Evolutionary conservation across 2,888 invertebrate species (phyloP), one percentile per base, ranked within the genome.

Genomic region (Mongoloraphidia duomilia): DNA sequence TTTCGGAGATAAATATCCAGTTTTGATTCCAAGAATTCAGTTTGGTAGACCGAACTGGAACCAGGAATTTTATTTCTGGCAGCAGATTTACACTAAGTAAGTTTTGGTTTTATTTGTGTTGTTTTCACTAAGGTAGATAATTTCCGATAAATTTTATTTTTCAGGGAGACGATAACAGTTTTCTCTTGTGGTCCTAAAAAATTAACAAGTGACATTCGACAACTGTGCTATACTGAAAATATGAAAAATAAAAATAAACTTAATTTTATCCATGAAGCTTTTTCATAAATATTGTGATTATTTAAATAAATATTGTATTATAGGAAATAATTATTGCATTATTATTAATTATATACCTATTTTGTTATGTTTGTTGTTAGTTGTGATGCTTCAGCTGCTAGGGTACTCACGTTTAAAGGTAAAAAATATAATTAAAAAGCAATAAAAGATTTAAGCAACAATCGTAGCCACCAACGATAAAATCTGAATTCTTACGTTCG

Each of bases 111-210:
- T 26, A 12, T 9, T 12, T 44, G 4, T 41, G 37, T 33, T 34
- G 34, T 11, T 41, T 35, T n/a, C 12, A 37, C 36, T 39, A 34
- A 13, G 8, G 11, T 43, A 33, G 5, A 42, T 17, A 10, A 13
- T 12, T 42, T 26, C 17, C 6, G 12, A 1, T 8, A 9, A n/a
- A 33, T 34, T 50, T 37, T 56, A 57, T 54, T 38, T 69, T 70
- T 42, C 67, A 73, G 72, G 46, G 52, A 65, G 47, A 63, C 65
- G 50, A 56, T 73, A 37, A 64, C 64, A 37, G 51, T 73, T 43
- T 73, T 66, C 54, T 71, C 71, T 63, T 73, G 73, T 60, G 73
- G 73, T 65, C 70, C 73, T 68, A 73, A 72, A 65, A 68, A 68
- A 60, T 59, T 73, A 66, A 69, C 71, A 37, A 68, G 65, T 60